Evolutionary conservation across 2,113 vertebrate species (phyloP), one percentile per base, ranked within the genome.

Genomic region (Pterocles orientalis): DNA sequence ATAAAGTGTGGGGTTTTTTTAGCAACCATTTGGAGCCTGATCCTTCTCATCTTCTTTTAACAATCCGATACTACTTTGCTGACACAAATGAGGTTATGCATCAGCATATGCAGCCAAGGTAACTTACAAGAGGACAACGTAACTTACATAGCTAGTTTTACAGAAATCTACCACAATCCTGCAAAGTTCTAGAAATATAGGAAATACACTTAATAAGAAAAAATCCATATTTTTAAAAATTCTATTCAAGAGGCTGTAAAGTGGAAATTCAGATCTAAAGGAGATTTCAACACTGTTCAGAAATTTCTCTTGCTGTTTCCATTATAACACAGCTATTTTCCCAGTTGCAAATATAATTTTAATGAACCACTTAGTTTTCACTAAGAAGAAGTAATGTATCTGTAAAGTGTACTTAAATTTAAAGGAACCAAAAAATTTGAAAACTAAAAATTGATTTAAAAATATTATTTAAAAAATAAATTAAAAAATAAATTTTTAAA

Each of bases 21-120:
- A 60, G 20, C 16, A 76, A 47, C 1, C 3, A 26, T 53, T 78
- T 84, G 41, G 31, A 78, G 23, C 4, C 12, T 45, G 9, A 86
- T 61, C 6, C 3, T 66, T 81, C 68, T 58, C 10, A 12, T 50
- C 26, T 34, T 2, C 26, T 82, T 61, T 2, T 45, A 66, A 26
- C 12, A 57, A 70, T 47, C 4, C 16, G 31, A 36, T 84, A 50
- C 66, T 48, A 66, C 26, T 72, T 19, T n/a, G 5, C 16, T 45
- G 14, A 39, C 18, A 54, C 48, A 41, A 82, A 31, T 28, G 3
- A 65, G 16, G 10, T 39, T 89, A 69, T 48, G 26, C 7, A 29
- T 10, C 3, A 5, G 2, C 7, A 0, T 50, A 8, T 51, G 13
- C 4, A 61, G 14, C 1, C 24, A 45, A 48, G 17, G 9, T n/a